phyloP scores from a whole-genome alignment of 2,888 invertebrate species.

The Kryphioiulus occultus region DNA sequence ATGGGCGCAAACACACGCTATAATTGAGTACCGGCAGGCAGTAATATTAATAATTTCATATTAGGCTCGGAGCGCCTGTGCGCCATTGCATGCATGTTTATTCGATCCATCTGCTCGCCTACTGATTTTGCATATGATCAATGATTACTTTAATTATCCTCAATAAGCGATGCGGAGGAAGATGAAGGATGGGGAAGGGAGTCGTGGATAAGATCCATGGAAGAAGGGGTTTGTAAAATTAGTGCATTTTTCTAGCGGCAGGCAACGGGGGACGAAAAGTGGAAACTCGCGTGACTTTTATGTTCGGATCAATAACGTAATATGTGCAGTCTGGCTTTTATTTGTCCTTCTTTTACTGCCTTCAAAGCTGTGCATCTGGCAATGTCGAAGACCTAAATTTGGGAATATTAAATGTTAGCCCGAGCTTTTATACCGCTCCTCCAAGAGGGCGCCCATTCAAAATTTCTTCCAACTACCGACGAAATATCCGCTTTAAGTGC shows the following conservation, averaged over 20 bases:
- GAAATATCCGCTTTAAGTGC: background rate
- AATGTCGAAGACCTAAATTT: slow-evolving; percentile 5
- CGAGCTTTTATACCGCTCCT: background rate
- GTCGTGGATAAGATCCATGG: background rate
- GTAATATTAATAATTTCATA: slow-evolving; percentile 5
- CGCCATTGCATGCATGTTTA: background rate
- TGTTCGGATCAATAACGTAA: background rate
- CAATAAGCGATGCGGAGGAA: background rate
- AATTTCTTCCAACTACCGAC: background rate
- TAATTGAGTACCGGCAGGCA: background rate
- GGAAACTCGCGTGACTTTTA: background rate
- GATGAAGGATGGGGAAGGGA: background rate
- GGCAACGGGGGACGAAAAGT: background rate
- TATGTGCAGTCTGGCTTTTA: slow-evolving; percentile 5
- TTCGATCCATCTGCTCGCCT: background rate
- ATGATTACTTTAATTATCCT: slow-evolving; percentile 5
- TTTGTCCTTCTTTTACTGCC: slow-evolving; percentile 5
- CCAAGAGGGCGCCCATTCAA: background rate
- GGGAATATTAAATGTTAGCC: background rate
- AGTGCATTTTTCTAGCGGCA: background rate
- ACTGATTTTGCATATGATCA: background rate
- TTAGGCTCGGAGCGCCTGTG: background rate
- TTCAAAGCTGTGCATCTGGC: slow-evolving; percentile 5
- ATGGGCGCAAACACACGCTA: background rate
- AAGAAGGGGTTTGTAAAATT: background rate